Percentiles rank a stretch among this genome's conserved stretches.
Evolutionary conservation across 2,113 vertebrate species (phyloP).

Genomic region (Sinocyclocheilus anophthalmus): DNA sequence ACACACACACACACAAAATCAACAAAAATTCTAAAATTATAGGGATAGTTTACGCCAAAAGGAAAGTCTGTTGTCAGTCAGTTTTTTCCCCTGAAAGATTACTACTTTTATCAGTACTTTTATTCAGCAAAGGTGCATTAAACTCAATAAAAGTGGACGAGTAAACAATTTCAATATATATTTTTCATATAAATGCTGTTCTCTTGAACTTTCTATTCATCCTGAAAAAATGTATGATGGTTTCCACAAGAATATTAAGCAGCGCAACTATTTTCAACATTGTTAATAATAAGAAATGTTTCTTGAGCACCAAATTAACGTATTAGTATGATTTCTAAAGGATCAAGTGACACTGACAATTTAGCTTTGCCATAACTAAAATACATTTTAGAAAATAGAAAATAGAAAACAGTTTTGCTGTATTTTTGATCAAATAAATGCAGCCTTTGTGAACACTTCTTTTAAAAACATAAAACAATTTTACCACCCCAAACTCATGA

Average conservation of each 20-base stretch:
- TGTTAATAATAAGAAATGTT: not conserved
- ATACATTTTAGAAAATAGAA: not conserved
- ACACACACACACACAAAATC: not conserved
- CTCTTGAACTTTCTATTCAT: not conserved
- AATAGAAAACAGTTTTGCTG: not conserved
- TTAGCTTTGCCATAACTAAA: too few relatives aligned
- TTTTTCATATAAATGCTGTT: not conserved
- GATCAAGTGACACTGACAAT: not conserved
- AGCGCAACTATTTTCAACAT: not conserved
- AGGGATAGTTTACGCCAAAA: not conserved
- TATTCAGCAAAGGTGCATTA: not conserved
- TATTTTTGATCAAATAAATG: conserved; percentile 1
- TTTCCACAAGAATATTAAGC: not conserved
- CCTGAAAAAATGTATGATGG: not conserved
- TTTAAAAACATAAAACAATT: not conserved
- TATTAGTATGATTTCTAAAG: not conserved
- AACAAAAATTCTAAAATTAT: too few relatives aligned
- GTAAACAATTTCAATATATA: too few relatives aligned
- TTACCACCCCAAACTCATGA: not conserved
- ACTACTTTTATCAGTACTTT: not conserved
- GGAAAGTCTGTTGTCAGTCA: not conserved
- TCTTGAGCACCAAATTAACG: not conserved
- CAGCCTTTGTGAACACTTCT: not conserved
- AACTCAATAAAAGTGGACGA: not conserved
- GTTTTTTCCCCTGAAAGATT: not conserved